Conservation (phyloP, 2,797 vertebrate species). For the Zenarchopterus dispar region DNA sequence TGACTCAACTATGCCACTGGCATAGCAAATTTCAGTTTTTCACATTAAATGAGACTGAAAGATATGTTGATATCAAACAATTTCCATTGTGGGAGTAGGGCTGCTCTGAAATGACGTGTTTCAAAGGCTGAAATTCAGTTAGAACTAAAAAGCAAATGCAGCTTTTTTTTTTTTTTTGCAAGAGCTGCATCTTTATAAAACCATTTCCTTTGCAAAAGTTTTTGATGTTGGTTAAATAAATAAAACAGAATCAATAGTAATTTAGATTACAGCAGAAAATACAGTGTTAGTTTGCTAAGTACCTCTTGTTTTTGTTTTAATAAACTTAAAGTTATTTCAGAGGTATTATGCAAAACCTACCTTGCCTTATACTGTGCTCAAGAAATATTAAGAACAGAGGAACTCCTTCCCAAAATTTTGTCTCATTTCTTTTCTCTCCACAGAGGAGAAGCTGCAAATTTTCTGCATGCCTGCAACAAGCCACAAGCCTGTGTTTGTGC, state of each 20-base stretch:
- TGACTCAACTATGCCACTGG: constrained; percentile 43
- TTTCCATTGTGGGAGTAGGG: constrained; percentile 41
- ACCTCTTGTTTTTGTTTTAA: too few species aligned
- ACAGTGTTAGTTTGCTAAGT: too few species aligned
- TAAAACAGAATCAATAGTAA: background rate
- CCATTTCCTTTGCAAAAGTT: constrained; percentile 17
- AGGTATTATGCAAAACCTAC: background rate
- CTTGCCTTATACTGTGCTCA: background rate
- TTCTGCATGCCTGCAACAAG: background rate
- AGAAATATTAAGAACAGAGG: background rate
- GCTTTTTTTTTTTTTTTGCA: constrained; percentile 1
- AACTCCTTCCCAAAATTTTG: background rate
- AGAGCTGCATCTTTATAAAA: background rate
- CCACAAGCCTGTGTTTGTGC: background rate
- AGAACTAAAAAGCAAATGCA: constrained; percentile 9
- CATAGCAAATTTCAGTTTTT: constrained; percentile 12
- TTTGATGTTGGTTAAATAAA: background rate
- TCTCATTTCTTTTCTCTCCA: background rate
- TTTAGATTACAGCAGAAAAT: background rate
- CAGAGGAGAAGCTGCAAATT: background rate
- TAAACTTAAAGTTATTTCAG: background rate
- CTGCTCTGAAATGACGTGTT: constrained; percentile 29
- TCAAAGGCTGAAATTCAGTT: constrained; percentile 16
- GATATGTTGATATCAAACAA: constrained; percentile 21
- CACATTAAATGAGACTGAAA: constrained; percentile 4